A percentile compares a stretch with the other conserved stretches of the same genome.
Conservation (phyloP, 35 echinoderm and acorn worm species). For the Nesometra sesokonis region DNA sequence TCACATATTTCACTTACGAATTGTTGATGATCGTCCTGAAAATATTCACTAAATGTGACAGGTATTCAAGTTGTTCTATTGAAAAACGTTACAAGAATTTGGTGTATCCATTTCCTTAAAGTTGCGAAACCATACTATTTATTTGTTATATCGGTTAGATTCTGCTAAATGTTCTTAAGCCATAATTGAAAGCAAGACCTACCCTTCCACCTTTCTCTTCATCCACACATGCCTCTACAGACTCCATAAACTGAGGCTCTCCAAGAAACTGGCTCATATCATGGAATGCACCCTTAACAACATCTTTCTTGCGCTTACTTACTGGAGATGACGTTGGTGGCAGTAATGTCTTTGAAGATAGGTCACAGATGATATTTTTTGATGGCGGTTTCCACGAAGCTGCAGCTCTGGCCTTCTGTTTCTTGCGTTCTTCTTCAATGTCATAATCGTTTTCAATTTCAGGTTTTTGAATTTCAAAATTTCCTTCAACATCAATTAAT, state of each 20-base stretch:
- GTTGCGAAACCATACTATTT: too few relatives aligned
- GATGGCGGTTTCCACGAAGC: background rate
- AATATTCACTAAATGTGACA: too few relatives aligned
- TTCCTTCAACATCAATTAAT: background rate
- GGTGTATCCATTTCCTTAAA: too few relatives aligned
- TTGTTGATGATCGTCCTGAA: too few relatives aligned
- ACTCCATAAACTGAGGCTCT: background rate
- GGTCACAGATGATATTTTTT: background rate
- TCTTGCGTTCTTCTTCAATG: background rate
- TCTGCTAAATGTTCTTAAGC: too few relatives aligned
- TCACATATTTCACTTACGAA: too few relatives aligned
- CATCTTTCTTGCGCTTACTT: background rate
- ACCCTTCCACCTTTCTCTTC: background rate
- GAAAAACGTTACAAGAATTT: too few relatives aligned
- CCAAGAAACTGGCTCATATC: background rate
- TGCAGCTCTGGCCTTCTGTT: background rate
- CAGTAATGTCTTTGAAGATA: background rate
- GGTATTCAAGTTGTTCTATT: too few relatives aligned
- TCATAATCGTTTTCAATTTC: background rate
- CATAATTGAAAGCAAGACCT: background rate
- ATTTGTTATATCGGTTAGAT: too few relatives aligned
- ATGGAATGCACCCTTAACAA: background rate
- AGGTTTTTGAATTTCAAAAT: background rate
- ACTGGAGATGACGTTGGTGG: background rate
- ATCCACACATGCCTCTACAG: background rate